Evolutionary conservation across 1,140 invertebrate species (phyloP).

Genomic region (Rhizoglyphus robini): DNA sequence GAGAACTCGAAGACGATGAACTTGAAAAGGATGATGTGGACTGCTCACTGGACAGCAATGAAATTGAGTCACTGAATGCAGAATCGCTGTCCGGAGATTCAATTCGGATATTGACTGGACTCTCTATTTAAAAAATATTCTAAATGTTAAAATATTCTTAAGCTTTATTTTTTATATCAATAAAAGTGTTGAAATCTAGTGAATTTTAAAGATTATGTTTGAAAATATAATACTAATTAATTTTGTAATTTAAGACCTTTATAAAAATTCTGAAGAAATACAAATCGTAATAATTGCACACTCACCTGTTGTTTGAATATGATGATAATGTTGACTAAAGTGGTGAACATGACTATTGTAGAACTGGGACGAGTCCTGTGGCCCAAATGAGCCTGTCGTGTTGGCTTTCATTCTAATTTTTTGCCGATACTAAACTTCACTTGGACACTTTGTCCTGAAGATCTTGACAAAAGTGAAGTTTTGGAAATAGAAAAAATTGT

Average conservation of each 20-base stretch:
- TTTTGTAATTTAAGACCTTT: no score
- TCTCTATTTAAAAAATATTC: no score
- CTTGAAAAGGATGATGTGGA: slow-evolving; percentile 36
- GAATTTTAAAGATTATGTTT: no score
- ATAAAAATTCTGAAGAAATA: no score
- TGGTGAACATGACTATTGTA: no score
- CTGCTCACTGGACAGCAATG: slow-evolving; percentile 50
- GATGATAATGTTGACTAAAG: not conserved
- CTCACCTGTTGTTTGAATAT: not conserved
- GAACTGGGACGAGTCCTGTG: not conserved
- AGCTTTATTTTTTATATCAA: no score
- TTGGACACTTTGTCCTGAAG: slow-evolving; percentile 46
- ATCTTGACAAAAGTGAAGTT: slow-evolving; percentile 67
- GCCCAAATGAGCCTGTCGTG: not conserved
- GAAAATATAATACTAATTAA: no score
- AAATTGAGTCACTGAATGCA: slow-evolving; percentile 89
- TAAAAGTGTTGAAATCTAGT: no score
- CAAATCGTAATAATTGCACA: no score
- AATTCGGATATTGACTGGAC: no score
- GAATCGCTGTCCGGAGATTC: slow-evolving; percentile 93
- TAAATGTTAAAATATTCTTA: no score
- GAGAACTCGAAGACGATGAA: slow-evolving; percentile 54
- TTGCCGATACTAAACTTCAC: not conserved
- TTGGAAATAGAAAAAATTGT: no score
- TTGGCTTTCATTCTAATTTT: not conserved